Conservation (phyloP, 2,797 vertebrate species). For the Cynodonichthys magdalenae region DNA sequence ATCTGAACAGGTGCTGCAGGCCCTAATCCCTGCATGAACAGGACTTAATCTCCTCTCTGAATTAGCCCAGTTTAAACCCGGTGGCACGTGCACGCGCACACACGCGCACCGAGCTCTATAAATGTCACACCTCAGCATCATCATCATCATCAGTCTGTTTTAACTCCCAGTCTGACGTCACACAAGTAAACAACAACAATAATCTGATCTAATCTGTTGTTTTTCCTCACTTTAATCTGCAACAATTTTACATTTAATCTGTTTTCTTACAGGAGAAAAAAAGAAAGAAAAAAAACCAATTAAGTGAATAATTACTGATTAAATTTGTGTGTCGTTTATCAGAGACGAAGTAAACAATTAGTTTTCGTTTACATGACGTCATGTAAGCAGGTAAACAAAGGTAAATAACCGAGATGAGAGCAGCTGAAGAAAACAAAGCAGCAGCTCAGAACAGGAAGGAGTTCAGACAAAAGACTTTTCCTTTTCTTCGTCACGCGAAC, state of each 20-base stretch:
- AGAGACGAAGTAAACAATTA: no score
- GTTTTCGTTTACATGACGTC: no score
- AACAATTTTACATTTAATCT: no score
- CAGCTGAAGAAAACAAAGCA: slow-evolving; percentile 68
- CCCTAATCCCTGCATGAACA: slow-evolving; percentile 62
- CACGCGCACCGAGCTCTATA: slow-evolving; percentile 20
- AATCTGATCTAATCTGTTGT: neutral
- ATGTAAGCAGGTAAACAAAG: neutral
- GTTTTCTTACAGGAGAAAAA: no score
- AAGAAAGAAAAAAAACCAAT: no score
- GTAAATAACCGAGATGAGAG: neutral
- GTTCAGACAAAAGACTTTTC: slow-evolving; percentile 60
- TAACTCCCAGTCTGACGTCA: no score
- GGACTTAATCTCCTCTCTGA: slow-evolving; percentile 56
- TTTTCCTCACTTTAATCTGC: neutral
- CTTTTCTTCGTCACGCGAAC: slow-evolving; percentile 3
- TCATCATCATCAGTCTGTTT: slow-evolving; percentile 11
- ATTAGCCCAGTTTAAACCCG: slow-evolving; percentile 63
- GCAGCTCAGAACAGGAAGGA: slow-evolving; percentile 60
- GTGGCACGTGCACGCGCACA: slow-evolving; percentile 30
- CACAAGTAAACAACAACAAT: slow-evolving; percentile 13
- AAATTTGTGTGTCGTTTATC: no score
- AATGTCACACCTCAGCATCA: slow-evolving; percentile 30
- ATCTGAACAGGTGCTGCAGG: slow-evolving; percentile 54
- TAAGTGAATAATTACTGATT: no score